Evolutionary conservation across 2,797 vertebrate species (phyloP).

Genomic region (Galagoides demidoff): DNA sequence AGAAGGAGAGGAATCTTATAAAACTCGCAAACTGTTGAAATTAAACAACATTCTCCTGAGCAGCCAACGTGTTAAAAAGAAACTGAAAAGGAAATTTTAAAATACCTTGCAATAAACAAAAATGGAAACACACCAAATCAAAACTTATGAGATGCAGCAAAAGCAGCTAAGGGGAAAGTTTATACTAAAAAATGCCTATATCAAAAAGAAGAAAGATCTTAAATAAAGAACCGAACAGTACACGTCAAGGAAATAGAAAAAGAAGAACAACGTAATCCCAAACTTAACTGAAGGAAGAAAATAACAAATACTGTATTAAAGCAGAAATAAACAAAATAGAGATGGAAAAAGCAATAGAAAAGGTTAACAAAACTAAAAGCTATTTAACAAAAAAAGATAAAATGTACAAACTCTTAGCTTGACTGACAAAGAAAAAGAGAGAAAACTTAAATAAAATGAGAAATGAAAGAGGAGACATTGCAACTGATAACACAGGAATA

Average conservation of each 20-base stretch:
- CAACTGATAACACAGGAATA: background rate
- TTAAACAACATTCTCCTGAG: background rate
- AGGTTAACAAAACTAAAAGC: background rate
- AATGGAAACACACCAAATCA: background rate
- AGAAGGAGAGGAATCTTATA: background rate
- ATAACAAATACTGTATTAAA: background rate
- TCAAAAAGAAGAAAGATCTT: background rate
- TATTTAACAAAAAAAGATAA: background rate
- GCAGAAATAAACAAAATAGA: background rate
- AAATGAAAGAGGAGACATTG: background rate
- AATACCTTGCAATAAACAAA: background rate
- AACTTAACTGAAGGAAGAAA: background rate
- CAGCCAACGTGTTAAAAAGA: background rate
- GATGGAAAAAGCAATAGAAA: background rate
- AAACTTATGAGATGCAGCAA: background rate
- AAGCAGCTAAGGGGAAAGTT: background rate
- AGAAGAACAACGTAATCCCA: background rate
- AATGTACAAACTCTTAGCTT: background rate
- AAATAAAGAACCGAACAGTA: background rate
- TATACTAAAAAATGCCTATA: background rate
- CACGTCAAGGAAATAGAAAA: background rate
- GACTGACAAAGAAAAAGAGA: background rate
- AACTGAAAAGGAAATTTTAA: background rate
- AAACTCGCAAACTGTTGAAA: background rate
- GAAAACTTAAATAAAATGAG: background rate